phyloP scores from a whole-genome alignment of 1,140 invertebrate genomes.

The Drosophila arizonae region DNA sequence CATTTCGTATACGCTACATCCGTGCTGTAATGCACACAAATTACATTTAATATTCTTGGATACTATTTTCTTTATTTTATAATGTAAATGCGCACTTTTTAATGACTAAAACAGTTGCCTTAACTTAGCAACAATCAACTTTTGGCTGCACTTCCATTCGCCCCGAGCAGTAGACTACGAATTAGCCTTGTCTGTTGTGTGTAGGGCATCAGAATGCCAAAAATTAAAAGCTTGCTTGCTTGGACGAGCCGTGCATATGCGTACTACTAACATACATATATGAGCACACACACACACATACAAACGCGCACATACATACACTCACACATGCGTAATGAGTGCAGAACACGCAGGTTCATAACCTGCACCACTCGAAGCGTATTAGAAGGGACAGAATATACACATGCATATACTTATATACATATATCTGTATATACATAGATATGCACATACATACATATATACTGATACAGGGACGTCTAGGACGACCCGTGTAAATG shows the following conservation, averaged over 20 bases:
- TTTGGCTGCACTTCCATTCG: background rate
- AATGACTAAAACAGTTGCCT: background rate
- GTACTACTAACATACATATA: constrained; percentile 74
- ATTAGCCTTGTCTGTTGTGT: constrained; percentile 11
- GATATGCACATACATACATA: constrained; percentile 7
- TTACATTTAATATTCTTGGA: background rate
- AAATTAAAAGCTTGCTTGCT: constrained; percentile 76
- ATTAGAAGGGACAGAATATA: constrained; percentile 65
- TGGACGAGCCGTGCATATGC: constrained; percentile 66
- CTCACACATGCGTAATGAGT: constrained; percentile 68
- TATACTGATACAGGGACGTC: constrained; percentile 36
- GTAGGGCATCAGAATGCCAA: constrained; percentile 76
- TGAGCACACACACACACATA: constrained; percentile 23
- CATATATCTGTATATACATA: constrained; percentile 9
- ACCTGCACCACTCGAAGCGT: constrained; percentile 78
- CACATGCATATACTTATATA: constrained; percentile 6
- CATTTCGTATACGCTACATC: constrained; percentile 26
- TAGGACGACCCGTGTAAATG: constrained; percentile 70
- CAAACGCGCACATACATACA: constrained; percentile 30
- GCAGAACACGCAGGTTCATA: constrained; percentile 78
- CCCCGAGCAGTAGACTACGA: constrained; percentile 46
- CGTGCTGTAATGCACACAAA: background rate
- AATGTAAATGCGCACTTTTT: no score
- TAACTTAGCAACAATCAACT: no score
- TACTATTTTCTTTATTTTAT: background rate